Evolutionary conservation across 1,140 invertebrate genomes (phyloP).

Genomic region (Drosophila pachea): DNA sequence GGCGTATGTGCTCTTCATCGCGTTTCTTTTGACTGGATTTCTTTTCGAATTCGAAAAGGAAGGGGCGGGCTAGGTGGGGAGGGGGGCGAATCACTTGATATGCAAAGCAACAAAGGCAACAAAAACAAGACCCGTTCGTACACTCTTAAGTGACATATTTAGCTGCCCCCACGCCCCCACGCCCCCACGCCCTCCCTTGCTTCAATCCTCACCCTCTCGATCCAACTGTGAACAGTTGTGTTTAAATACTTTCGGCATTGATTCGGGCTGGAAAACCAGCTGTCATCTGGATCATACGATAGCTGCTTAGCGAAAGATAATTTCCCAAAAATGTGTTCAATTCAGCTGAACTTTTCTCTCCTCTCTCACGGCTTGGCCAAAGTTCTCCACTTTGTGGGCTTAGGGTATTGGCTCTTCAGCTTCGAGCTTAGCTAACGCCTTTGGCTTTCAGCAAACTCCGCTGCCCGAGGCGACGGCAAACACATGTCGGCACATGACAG

Average conservation of each 20-base stretch:
- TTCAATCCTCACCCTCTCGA: too few species aligned
- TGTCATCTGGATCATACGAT: too few species aligned
- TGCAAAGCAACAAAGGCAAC: slow-evolving; percentile 36
- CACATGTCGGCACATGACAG: slow-evolving; percentile 34
- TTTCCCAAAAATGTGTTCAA: too few species aligned
- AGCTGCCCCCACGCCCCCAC: not conserved
- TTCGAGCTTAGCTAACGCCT: too few species aligned
- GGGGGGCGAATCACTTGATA: slow-evolving; percentile 55
- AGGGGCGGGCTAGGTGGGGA: not conserved
- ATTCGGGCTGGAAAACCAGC: not conserved
- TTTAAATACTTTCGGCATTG: slow-evolving; percentile 4
- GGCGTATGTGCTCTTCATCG: not conserved
- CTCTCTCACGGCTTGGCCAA: too few species aligned
- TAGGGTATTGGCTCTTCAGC: not conserved
- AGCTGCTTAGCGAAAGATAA: too few species aligned
- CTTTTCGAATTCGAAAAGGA: not conserved
- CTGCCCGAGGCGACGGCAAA: slow-evolving; percentile 34
- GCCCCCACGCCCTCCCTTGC: too few species aligned
- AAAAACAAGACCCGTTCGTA: slow-evolving; percentile 11
- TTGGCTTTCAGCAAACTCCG: slow-evolving; percentile 11
- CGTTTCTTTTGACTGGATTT: slow-evolving; percentile 5
- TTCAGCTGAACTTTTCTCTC: too few species aligned
- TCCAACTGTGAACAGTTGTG: slow-evolving; percentile 8
- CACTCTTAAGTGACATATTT: slow-evolving; percentile 26
- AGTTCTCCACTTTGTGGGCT: too few species aligned